A percentile compares a stretch with the other conserved stretches of the same genome.
phyloP scores from a whole-genome alignment of 2,888 invertebrate genomes.

The Caenorhabditis afra region DNA sequence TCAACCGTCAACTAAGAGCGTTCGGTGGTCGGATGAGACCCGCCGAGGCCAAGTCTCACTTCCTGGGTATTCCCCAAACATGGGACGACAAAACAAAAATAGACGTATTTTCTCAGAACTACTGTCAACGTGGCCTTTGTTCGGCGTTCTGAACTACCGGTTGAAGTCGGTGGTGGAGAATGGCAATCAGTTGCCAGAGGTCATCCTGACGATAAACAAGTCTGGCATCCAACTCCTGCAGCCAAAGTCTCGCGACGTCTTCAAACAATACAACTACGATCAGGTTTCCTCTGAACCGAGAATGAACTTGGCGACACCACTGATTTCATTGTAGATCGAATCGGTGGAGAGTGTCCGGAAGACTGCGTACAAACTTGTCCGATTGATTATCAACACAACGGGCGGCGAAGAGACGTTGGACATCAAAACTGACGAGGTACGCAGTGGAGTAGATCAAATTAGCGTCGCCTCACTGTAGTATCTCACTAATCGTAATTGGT shows the following conservation, averaged over 20 bases:
- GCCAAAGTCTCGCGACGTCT: slow-evolving; percentile 56
- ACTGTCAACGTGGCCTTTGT: slow-evolving; percentile 93
- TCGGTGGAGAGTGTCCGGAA: slow-evolving; percentile 58
- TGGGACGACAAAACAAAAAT: not conserved
- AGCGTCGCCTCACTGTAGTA: slow-evolving; percentile 14
- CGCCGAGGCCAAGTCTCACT: slow-evolving; percentile 67
- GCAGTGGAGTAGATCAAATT: slow-evolving; percentile 21
- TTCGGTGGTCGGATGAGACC: slow-evolving; percentile 54
- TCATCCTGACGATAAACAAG: slow-evolving; percentile 61
- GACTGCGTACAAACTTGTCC: slow-evolving; percentile 47
- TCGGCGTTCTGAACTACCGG: slow-evolving; percentile 97
- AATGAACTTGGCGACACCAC: not conserved
- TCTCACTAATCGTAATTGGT: slow-evolving; percentile 11
- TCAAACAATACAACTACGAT: slow-evolving; percentile 58
- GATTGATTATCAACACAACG: slow-evolving; percentile 36
- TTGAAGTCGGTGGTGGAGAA: slow-evolving; percentile 50
- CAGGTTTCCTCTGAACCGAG: slow-evolving; percentile 25
- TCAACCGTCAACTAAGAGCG: slow-evolving; percentile 64
- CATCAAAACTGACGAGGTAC: slow-evolving; percentile 57
- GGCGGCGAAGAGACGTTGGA: slow-evolving; percentile 47
- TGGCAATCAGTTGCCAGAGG: slow-evolving; percentile 52
- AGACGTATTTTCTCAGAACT: slow-evolving; percentile 85
- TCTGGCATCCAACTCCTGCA: slow-evolving; percentile 52
- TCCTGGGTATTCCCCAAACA: slow-evolving; percentile 64
- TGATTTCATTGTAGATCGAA: slow-evolving; percentile 39